Evolutionary conservation across 2,797 vertebrate species (phyloP), one percentile per base, ranked within the genome.

Genomic region (Cuculus canorus): DNA sequence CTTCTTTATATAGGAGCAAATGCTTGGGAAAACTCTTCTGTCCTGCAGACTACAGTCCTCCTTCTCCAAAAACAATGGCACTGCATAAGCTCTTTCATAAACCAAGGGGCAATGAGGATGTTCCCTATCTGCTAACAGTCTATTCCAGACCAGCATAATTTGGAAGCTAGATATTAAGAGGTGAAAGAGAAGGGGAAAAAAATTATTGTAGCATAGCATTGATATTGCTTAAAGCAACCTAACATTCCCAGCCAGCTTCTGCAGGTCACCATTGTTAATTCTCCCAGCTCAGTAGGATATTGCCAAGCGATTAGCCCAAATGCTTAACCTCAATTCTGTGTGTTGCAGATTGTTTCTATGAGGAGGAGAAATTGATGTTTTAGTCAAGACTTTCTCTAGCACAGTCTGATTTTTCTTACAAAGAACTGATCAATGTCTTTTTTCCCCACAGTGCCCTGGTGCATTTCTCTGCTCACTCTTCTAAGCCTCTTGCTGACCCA

Each of bases 291-390:
- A 90, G 77, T 43, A 80, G 54, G 43, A 83, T 88, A 93, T 87
- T 80, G 33, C 8, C 5, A 92, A 90, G 32, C 8, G 17, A 88
- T 91, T 87, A 93, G 71, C 35, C 37, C 60, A 92, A 66, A 84
- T 57, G 32, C 68, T 95, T 95, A 86, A 90, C 66, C 78, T 88
- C 75, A 92, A 68, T 92, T 96, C 84, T 47, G 18, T 41, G 19
- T 81, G 50, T 16, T 78, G 24, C 57, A 92, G 53, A 92, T 80
- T 90, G 48, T 28, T 80, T 91, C 68, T 75, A 19, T 9, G 17
- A 79, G 53, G 22, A 88, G 41, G 10, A 24, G 71, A 85, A 87
- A 73, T 11, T 35, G 19, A 52, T 39, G 10, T 75, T 79, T 89
- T 66, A 83, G 45, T 76, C 27, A 43, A 50, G 65, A 43, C 15